Conservation (phyloP, 2,113 vertebrate species). For the Hystrix brachyura region DNA sequence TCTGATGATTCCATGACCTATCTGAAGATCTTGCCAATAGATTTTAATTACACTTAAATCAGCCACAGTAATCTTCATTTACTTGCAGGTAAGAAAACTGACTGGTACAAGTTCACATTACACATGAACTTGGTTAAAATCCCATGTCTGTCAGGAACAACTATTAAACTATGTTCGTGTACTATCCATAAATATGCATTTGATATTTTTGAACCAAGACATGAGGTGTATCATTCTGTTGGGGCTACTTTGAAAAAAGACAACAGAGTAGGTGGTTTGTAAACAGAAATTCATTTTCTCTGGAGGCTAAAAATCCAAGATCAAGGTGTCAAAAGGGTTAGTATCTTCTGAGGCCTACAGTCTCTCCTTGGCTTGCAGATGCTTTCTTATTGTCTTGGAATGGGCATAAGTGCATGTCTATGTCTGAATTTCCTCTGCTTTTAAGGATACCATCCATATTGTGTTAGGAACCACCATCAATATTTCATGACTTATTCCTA, state of each 20-base stretch:
- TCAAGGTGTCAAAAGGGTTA: too few species aligned
- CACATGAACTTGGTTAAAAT: background rate
- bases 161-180: background rate
- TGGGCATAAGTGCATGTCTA: background rate
- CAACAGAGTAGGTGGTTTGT: background rate
- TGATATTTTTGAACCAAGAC: background rate
- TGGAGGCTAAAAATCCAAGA: background rate
- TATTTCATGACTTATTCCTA: background rate
- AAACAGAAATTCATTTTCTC: background rate
- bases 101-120: background rate
- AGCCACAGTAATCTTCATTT: background rate
- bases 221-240: background rate
- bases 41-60: conserved; percentile 1
- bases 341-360: background rate
- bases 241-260: background rate
- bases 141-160: background rate
- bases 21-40: background rate
- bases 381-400: background rate
- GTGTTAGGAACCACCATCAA: background rate
- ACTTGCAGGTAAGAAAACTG: background rate
- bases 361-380: background rate
- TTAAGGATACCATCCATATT: background rate
- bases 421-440: background rate
- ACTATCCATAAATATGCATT: background rate
- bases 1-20: background rate